These are phyloP conservation scores for Rachycentron canadum DNA, from an alignment of 2,797 vertebrate species.

Conservation along the genomic window DNA sequence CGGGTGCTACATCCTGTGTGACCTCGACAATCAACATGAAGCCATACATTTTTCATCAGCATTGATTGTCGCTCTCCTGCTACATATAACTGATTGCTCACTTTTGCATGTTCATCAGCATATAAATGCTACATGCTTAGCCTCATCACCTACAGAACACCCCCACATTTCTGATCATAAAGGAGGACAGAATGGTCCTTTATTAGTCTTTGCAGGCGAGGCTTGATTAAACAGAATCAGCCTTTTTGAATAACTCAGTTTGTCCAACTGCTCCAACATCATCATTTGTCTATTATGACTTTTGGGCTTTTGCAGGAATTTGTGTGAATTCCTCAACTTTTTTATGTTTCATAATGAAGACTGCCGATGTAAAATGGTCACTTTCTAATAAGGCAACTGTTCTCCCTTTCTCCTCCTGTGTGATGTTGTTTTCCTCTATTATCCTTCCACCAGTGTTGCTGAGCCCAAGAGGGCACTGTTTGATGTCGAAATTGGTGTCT, in stretches of 20 bases:
- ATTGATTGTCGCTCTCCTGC: constrained; percentile 53
- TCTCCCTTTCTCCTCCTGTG: constrained; percentile 31
- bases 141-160: constrained; percentile 20
- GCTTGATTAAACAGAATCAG: constrained; percentile 21
- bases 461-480: constrained; percentile 68
- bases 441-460: constrained; percentile 59
- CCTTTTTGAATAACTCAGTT: constrained; percentile 2
- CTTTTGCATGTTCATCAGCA: constrained; percentile 51
- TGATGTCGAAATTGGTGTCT: constrained; percentile 78
- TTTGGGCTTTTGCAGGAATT: not conserved
- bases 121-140: constrained; percentile 39
- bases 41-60: constrained; percentile 56
- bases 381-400: constrained; percentile 30
- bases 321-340: not conserved
- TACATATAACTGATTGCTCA: constrained; percentile 52
- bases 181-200: not conserved
- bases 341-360: constrained; percentile 24
- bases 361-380: constrained; percentile 9
- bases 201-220: not conserved
- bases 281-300: not conserved
- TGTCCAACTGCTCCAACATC: not conserved
- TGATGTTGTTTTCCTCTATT: constrained; percentile 64
- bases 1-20: constrained; percentile 8
- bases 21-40: constrained; percentile 53
- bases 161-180: not conserved